phyloP scores from a whole-genome alignment of 2,888 invertebrate genomes.

The Eupsilia transversa region DNA sequence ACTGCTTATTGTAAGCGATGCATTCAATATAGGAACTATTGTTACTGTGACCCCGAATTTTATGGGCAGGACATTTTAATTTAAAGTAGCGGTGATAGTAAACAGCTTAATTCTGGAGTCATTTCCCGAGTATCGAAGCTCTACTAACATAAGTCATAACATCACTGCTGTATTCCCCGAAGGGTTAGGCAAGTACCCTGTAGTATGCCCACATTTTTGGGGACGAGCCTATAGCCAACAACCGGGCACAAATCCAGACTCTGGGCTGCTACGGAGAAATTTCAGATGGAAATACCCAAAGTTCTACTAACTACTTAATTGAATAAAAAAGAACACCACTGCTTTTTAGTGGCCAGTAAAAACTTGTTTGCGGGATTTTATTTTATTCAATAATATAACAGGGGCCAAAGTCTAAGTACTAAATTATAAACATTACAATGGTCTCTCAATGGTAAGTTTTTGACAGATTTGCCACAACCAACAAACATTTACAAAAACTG shows the following conservation, averaged over 20 bases:
- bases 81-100: neutral
- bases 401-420: too few species aligned
- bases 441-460: too few species aligned
- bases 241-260: neutral
- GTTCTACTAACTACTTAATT: too few species aligned
- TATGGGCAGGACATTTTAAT: constrained; percentile 8
- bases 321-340: too few species aligned
- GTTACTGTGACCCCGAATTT: constrained; percentile 30
- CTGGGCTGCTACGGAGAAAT: neutral
- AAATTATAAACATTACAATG: too few species aligned
- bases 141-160: too few species aligned
- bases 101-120: neutral
- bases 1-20: constrained; percentile 39
- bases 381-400: too few species aligned
- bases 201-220: too few species aligned
- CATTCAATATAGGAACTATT: constrained; percentile 9
- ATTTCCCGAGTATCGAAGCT: neutral
- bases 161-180: neutral
- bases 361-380: neutral
- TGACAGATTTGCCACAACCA: too few species aligned
- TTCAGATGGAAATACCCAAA: neutral
- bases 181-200: too few species aligned
- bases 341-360: neutral
- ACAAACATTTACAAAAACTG: too few species aligned
- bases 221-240: neutral